phyloP scores from a whole-genome alignment of 2,797 vertebrate species.

The Sebastes kiyomatsui region DNA sequence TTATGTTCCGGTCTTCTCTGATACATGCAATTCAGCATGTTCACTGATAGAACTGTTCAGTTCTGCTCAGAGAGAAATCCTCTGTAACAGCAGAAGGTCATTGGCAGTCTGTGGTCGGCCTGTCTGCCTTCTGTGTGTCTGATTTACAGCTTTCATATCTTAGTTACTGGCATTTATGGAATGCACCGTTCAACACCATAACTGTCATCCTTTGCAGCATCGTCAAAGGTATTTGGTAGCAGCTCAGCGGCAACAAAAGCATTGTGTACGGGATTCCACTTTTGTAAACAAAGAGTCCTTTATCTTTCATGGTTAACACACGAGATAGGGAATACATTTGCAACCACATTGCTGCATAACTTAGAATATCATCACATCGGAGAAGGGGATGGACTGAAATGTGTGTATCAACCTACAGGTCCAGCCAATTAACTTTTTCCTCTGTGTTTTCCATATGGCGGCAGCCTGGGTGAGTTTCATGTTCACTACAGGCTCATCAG shows the following conservation, averaged over 20 bases:
- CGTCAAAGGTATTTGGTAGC: conserved; percentile 2
- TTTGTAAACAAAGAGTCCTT: conserved; percentile 42
- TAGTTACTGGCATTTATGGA: conserved; percentile 29
- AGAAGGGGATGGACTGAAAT: neutral
- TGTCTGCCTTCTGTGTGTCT: conserved; percentile 7
- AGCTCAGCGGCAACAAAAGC: conserved; percentile 20
- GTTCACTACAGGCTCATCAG: conserved; percentile 53
- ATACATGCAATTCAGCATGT: neutral
- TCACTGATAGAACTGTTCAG: neutral
- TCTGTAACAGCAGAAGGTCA: conserved; percentile 13
- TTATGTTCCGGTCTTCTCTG: neutral
- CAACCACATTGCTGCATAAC: conserved; percentile 43
- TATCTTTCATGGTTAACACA: conserved; percentile 18
- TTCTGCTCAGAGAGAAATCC: neutral
- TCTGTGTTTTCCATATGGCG: conserved; percentile 57
- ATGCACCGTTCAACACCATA: conserved; percentile 7
- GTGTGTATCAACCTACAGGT: neutral
- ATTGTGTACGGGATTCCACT: conserved; percentile 9
- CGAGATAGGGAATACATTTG: conserved; percentile 33
- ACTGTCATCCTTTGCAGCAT: conserved; percentile 4
- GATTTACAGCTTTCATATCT: conserved; percentile 26
- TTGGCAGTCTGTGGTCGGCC: neutral
- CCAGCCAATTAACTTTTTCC: neutral
- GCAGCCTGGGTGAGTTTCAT: conserved; percentile 45
- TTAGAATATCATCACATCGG: conserved; percentile 15